Evolutionary conservation across 2,888 invertebrate species (phyloP).

Genomic region (Phasia obesa): DNA sequence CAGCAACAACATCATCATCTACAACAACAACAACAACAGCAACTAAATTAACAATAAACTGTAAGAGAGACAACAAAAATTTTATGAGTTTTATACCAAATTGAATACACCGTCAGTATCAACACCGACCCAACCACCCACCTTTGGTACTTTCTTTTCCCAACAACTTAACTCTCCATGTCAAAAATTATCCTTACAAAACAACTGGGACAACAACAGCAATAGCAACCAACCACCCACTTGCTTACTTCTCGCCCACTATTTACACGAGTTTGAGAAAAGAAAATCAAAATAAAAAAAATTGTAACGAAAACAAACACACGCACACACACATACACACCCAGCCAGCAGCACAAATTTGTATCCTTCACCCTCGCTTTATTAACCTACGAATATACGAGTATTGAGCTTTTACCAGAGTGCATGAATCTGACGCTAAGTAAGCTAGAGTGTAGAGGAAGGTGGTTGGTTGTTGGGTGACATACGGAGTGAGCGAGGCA

Average conservation of each 20-base stretch:
- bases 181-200: conserved; percentile 56
- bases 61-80: conserved; percentile 27
- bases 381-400: conserved; percentile 35
- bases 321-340: not conserved
- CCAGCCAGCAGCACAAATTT: conserved; percentile 19
- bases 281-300: conserved; percentile 46
- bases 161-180: conserved; percentile 46
- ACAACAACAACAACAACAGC: conserved; percentile 25
- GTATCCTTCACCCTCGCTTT: conserved; percentile 66
- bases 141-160: not conserved
- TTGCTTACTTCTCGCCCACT: conserved; percentile 1
- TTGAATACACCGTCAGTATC: conserved; percentile 19
- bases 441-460: not conserved
- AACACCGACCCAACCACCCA: conserved; percentile 38
- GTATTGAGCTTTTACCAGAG: conserved; percentile 15
- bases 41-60: conserved; percentile 33
- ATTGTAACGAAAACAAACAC: conserved; percentile 1
- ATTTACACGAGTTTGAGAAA: conserved; percentile 16
- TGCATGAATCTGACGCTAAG: conserved; percentile 19
- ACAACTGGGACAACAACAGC: conserved; percentile 6
- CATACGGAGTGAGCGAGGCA: not conserved
- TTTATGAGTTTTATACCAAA: conserved; percentile 21
- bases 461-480: no score
- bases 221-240: conserved; percentile 23
- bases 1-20: conserved; percentile 34